Evolutionary conservation across 1,140 invertebrate genomes (phyloP).

Genomic region (Eulimnadia texana): DNA sequence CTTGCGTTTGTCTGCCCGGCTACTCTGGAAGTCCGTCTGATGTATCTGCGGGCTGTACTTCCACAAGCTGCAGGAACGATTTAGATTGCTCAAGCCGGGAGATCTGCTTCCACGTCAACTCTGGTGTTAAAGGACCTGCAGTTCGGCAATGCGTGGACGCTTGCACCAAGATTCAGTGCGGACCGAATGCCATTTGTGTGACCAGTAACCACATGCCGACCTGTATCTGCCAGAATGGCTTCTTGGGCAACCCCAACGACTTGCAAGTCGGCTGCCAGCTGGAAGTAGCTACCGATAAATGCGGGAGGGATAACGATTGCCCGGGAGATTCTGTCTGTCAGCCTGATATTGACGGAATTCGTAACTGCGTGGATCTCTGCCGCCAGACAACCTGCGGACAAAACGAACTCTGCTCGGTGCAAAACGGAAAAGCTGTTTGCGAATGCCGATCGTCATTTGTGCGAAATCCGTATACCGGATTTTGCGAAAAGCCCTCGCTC

Average conservation of each 20-base stretch:
- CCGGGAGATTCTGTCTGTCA: conserved; percentile 37
- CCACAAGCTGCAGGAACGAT: conserved; percentile 37
- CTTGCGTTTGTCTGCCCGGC: conserved; percentile 40
- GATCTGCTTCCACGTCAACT: conserved; percentile 54
- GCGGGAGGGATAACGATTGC: conserved; percentile 55
- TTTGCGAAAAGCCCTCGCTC: conserved; percentile 67
- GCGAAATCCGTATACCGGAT: conserved; percentile 63
- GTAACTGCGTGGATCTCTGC: conserved; percentile 60
- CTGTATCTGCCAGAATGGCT: conserved; percentile 68
- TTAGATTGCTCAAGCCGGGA: conserved; percentile 60
- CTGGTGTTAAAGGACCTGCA: neutral
- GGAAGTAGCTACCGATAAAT: conserved; percentile 40
- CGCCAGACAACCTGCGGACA: conserved; percentile 57
- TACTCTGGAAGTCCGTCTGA: conserved; percentile 48
- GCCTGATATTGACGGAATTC: conserved; percentile 35
- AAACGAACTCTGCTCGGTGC: conserved; percentile 61
- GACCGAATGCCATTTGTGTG: conserved; percentile 63
- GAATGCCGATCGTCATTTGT: conserved; percentile 56
- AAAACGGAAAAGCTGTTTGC: conserved; percentile 49
- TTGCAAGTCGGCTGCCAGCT: conserved; percentile 37
- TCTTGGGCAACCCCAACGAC: conserved; percentile 59
- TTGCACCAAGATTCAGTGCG: conserved; percentile 56
- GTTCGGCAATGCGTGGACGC: conserved; percentile 44
- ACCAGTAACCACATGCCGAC: conserved; percentile 63
- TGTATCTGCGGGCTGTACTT: conserved; percentile 51